These are phyloP conservation scores for Petrophora chlorosata DNA, from an alignment of 2,888 invertebrate genomes.

Conservation along the genomic window DNA sequence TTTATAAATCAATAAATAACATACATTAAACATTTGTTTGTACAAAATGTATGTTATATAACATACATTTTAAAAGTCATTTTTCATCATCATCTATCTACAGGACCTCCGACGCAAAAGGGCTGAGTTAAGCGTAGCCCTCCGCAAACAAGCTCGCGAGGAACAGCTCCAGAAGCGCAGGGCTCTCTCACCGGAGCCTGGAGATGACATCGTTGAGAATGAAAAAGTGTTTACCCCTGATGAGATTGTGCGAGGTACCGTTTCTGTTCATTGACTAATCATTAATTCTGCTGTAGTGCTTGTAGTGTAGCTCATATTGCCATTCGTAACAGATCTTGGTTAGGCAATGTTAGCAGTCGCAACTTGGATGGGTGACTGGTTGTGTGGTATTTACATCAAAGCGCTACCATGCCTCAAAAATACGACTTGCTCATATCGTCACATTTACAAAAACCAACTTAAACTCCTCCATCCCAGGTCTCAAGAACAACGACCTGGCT, in stretches of 20 bases:
- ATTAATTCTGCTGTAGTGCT: neutral
- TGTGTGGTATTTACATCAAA: too few species aligned
- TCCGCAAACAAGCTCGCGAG: constrained; percentile 96
- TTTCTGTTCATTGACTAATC: too few species aligned
- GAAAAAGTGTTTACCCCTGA: constrained; percentile 84
- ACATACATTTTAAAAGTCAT: neutral
- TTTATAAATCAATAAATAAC: too few species aligned
- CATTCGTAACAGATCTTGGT: too few species aligned
- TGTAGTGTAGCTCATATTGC: too few species aligned
- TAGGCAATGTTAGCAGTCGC: too few species aligned
- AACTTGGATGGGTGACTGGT: too few species aligned
- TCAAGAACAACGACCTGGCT: constrained; percentile 86
- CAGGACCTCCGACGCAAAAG: constrained; percentile 95
- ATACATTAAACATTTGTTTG: too few species aligned
- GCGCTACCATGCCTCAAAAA: too few species aligned
- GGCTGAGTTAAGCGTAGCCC: constrained; percentile 93
- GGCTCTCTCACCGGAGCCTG: constrained; percentile 87
- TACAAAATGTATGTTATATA: too few species aligned
- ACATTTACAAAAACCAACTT: too few species aligned
- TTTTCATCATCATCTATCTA: neutral
- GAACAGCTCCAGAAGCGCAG: constrained; percentile 96
- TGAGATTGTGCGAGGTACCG: constrained; percentile 88
- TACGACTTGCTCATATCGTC: too few species aligned
- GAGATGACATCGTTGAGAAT: constrained; percentile 68
- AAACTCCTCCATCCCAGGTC: constrained; percentile 70